Base-by-base conservation (phyloP, 2,113 vertebrate species). In the Strix aluco region DNA sequence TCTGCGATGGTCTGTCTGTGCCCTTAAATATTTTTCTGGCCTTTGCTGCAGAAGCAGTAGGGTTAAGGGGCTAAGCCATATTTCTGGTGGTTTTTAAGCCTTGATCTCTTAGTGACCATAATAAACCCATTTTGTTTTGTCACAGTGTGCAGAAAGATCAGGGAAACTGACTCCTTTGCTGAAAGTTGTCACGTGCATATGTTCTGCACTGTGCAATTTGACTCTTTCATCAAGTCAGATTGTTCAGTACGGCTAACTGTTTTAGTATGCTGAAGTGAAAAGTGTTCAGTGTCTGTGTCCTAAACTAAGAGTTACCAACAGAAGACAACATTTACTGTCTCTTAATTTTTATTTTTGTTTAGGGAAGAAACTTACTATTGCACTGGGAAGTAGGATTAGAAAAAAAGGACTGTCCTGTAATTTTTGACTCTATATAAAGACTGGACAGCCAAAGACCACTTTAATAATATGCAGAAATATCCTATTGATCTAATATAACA, bases 391-490 rank as follows among this genome's bases (percentile, higher is more conserved):
- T 70, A 58, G 21, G 26, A 63, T 75, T 85, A 55, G 14, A 52
- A 18, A 51, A 78, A 81, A 90, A 82, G 13, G 5, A 36, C 18
- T 73, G 12, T 69, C 10, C 19, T 57, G 1, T 54, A 46, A 67
- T 46, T 74, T 78, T 18, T 66, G 22, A 9, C 51, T 78, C 29
- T 81, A 1, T 77, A 13, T 36, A n/a, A 78, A 81, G 40, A 44
- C 44, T 74, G 14, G 23, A 26, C 26, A 93, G 67, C 6, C 14
- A 13, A 67, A 69, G 36, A 38, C 14, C n/a, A 49, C 77, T 96
- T 93, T n/a, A 88, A 69, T 69, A 78, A 57, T 91, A 96, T 98
- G 86, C 98, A 98, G 97, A 98, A 98, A 97, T 97, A 97, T 40
- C 97, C 94, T 91, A 7, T 79, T 94, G 93, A 54, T 84, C 34